Evolutionary conservation across 2,113 vertebrate genomes (phyloP).

Genomic region (Platichthys flesus): DNA sequence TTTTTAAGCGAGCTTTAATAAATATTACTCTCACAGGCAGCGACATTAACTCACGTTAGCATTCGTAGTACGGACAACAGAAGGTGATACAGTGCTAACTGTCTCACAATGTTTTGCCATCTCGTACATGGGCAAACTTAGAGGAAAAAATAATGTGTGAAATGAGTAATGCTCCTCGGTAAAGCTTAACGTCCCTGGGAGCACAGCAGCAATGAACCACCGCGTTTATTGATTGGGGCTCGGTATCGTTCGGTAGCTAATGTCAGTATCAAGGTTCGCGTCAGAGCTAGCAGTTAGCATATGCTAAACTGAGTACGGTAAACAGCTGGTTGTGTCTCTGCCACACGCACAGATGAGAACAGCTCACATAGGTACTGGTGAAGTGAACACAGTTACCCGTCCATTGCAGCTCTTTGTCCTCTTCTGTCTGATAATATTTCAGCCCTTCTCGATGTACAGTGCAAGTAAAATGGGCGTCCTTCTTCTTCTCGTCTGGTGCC

Average conservation of each 20-base stretch:
- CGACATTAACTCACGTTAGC: conserved; percentile 1
- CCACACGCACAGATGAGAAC: background rate
- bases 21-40: background rate
- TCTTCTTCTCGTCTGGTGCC: conserved; percentile 20
- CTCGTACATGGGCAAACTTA: background rate
- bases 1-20: too few relatives aligned
- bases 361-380: too few relatives aligned
- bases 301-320: accelerated
- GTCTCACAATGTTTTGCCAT: too few relatives aligned
- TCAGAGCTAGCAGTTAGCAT: conserved; percentile 44
- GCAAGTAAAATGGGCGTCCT: conserved; percentile 69
- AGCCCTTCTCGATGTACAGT: conserved; percentile 32
- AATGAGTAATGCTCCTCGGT: background rate
- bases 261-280: conserved; percentile 5
- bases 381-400: conserved; percentile 60
- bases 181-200: background rate
- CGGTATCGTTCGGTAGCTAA: conserved; percentile 20
- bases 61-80: background rate
- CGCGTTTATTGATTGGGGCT: background rate
- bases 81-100: background rate
- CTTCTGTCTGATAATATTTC: conserved; percentile 56
- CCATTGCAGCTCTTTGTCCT: conserved; percentile 78
- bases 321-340: background rate
- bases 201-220: background rate
- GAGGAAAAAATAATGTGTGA: background rate